These are phyloP conservation scores for Lymantria dispar DNA, from an alignment of 2,888 invertebrate species.

Conservation along the genomic window DNA sequence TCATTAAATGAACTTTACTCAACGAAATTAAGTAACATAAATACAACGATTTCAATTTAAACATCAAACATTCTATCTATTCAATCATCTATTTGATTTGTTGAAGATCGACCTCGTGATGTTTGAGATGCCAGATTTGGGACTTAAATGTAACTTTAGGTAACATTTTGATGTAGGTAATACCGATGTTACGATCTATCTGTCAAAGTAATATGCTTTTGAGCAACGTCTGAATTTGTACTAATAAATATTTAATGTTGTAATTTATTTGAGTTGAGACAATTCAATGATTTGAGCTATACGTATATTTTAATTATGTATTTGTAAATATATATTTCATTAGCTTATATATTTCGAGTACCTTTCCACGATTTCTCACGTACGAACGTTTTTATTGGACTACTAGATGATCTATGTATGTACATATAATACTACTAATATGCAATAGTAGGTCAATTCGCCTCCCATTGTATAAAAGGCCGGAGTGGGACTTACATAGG, in stretches of 20 bases:
- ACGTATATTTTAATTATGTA: too few species aligned
- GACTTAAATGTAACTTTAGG: background rate
- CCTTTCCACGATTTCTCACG: too few species aligned
- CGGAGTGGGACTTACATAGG: too few species aligned
- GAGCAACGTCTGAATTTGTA: background rate
- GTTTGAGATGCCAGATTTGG: background rate
- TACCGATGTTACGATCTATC: background rate
- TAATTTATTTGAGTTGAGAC: background rate
- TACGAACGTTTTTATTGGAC: too few species aligned
- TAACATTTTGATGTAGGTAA: background rate
- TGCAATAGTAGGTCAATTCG: too few species aligned
- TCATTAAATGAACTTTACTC: too few species aligned
- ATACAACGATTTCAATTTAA: background rate
- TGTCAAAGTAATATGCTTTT: background rate
- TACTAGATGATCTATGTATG: too few species aligned
- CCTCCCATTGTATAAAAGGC: too few species aligned
- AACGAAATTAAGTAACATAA: too few species aligned
- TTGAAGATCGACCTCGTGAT: background rate
- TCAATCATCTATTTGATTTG: conserved; percentile 1
- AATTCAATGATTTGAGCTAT: background rate
- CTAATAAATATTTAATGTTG: background rate
- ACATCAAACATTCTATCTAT: background rate
- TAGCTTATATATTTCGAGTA: too few species aligned
- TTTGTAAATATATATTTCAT: too few species aligned
- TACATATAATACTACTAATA: too few species aligned